Base-by-base conservation (phyloP, 1,140 invertebrate species). In the Lineus longissimus region DNA sequence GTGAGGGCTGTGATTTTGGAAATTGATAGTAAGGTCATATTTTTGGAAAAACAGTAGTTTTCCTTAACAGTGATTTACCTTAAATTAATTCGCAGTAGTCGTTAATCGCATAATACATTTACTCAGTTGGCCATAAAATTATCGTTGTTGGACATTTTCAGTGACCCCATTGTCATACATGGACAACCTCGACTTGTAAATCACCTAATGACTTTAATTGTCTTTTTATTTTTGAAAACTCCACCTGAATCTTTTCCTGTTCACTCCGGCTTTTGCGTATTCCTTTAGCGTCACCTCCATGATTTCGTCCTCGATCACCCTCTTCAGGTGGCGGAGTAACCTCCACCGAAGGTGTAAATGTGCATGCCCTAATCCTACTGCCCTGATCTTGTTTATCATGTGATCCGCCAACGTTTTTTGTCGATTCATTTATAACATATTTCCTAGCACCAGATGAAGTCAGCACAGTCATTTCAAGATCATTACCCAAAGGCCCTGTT, bases 221-320 rank as follows among this genome's bases (percentile, higher is more conserved):
- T 51, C 47, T 19, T 51, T 51, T 51, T 4, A 51, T 51, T n/a
- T 51, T 51, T n/a, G 25, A 27, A 27, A 51, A 51, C n/a, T 51
- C 47, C 6, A 9, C 19, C n/a, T 51, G 47, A 9, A 51, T 51
- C 25, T n/a, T 19, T n/a, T 27, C 25, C n/a, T 51, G 47, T n/a
- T 51, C 47, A n/a, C 47, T 51, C n/a, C 25, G 47, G 25, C 47
- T 51, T n/a, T 51, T 51, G 4, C 47, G 47, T 51, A 51, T 51
- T 36, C 33, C 33, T 36, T 36, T 36, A n/a, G n/a, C n/a, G 6
- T 36, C 33, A 36, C 33, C 15, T 15, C 33, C 33, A 7, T 15
- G 33, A 51, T 9, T 51, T 19, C n/a, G 6, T 51, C 47, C 25
- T 9, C 47, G n/a, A n/a, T 4, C 6, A n/a, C n/a, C n/a, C 25